Conservation (phyloP, 2,888 invertebrate genomes). For the Papilio gigon region DNA sequence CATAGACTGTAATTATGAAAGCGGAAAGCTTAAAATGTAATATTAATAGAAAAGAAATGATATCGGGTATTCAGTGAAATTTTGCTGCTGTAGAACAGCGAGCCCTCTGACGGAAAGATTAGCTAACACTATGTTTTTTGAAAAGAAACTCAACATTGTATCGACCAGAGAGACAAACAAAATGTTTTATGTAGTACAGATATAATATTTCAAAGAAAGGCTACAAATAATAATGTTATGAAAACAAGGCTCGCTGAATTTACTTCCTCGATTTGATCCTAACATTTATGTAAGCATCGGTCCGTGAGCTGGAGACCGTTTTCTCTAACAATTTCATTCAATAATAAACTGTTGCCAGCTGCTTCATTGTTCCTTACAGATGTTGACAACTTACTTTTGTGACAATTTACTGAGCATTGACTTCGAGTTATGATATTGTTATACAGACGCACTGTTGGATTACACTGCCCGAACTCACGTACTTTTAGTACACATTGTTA, state of each 20-base stretch:
- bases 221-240: background rate
- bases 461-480: too few relatives aligned
- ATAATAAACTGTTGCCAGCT: slow-evolving; percentile 34
- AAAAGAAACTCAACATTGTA: too few relatives aligned
- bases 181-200: background rate
- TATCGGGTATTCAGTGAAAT: background rate
- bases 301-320: slow-evolving; percentile 17
- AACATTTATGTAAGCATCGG: slow-evolving; percentile 28
- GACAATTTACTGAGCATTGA: slow-evolving; percentile 15
- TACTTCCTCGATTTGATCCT: slow-evolving; percentile 23
- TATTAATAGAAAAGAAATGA: background rate
- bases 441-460: too few relatives aligned
- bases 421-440: background rate
- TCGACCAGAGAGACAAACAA: too few relatives aligned
- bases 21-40: background rate
- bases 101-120: background rate
- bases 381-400: slow-evolving; percentile 35
- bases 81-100: background rate
- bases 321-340: slow-evolving; percentile 33
- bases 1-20: background rate
- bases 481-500: too few relatives aligned
- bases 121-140: background rate
- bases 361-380: slow-evolving; percentile 28
- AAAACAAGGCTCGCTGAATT: slow-evolving; percentile 18
- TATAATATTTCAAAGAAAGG: background rate